Evolutionary conservation across 2,888 invertebrate genomes (phyloP).

Genomic region (Sinotaia quadrata): DNA sequence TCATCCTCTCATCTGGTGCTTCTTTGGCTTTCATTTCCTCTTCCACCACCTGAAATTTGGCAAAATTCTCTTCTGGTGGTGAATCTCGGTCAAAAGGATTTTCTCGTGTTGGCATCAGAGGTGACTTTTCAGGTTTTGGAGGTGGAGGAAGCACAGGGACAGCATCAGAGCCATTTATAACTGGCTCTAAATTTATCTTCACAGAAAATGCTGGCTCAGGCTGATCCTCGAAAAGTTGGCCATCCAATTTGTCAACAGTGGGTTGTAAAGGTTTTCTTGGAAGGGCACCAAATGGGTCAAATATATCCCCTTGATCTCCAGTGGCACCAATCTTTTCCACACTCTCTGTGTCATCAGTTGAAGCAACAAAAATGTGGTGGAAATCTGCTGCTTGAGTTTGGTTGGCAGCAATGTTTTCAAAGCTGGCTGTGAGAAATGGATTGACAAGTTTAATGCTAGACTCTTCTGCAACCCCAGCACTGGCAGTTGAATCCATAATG

Average conservation of each 20-base stretch:
- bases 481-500: constrained; percentile 22
- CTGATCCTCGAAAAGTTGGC: constrained; percentile 42
- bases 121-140: constrained; percentile 58
- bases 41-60: constrained; percentile 63
- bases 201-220: constrained; percentile 48
- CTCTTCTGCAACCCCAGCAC: constrained; percentile 10
- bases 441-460: constrained; percentile 34
- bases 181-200: constrained; percentile 50
- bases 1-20: constrained; percentile 29
- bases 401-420: constrained; percentile 40
- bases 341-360: constrained; percentile 23
- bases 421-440: constrained; percentile 46
- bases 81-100: constrained; percentile 72
- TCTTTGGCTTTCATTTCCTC: constrained; percentile 43
- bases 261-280: constrained; percentile 10
- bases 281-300: constrained; percentile 50
- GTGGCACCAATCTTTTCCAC: constrained; percentile 3
- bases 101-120: constrained; percentile 64
- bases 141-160: constrained; percentile 61
- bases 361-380: constrained; percentile 29
- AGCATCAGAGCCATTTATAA: constrained; percentile 29
- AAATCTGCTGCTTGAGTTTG: constrained; percentile 26
- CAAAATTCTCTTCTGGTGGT: constrained; percentile 69
- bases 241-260: constrained; percentile 30
- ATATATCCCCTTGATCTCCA: constrained; percentile 33